Evolutionary conservation across 2,797 vertebrate species (phyloP), one percentile per base, ranked within the genome.

Genomic region (Crocodylus rhombifer): DNA sequence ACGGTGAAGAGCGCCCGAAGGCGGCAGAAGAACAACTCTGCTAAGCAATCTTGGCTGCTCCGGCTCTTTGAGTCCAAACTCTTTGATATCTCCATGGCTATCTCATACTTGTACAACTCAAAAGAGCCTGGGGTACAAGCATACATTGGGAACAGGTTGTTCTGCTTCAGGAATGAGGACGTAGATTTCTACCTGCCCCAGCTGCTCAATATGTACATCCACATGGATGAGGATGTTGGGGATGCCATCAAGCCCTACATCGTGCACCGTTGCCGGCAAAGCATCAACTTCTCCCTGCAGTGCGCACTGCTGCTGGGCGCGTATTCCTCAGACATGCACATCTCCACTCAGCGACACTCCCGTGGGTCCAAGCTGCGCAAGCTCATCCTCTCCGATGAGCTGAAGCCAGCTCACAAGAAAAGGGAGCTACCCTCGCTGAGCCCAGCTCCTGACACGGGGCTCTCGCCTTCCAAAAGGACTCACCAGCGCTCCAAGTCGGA

Each of bases 151-250:
- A 99, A 99, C 95, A 97, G 99, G 1, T 98, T 99, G 15, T 99
- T 99, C 98, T 99, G 98, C 97, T 99, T 99, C 95, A 97, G 98
- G 1, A 93, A 99, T 4, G 99, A 99, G 6, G 99, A 99, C 0
- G 99, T 99, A 95, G 99, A 99, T 96, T 99, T 99, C 96, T 99
- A 98, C 96, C 98, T 99, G 84, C 99, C 99, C 0, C 99, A 99
- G 98, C 97, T 99, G 77, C 99, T 99, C 77, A 99, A 99, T 96
- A 99, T 99, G 99, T 99, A 99, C 98, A 99, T 99, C 86, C 99
- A 99, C 98, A 99, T 99, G 99, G 99, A 99, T 13, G 99, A 99
- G 97, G 99, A 99, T 1, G 99, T 99, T 18, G 99, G 99, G 0
- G 99, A 99, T 1, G 99, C 99, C 94, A 99, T 99, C 98, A 99